phyloP scores from a whole-genome alignment of 64 coral and sea anemone species.

The Porites australiensis region DNA sequence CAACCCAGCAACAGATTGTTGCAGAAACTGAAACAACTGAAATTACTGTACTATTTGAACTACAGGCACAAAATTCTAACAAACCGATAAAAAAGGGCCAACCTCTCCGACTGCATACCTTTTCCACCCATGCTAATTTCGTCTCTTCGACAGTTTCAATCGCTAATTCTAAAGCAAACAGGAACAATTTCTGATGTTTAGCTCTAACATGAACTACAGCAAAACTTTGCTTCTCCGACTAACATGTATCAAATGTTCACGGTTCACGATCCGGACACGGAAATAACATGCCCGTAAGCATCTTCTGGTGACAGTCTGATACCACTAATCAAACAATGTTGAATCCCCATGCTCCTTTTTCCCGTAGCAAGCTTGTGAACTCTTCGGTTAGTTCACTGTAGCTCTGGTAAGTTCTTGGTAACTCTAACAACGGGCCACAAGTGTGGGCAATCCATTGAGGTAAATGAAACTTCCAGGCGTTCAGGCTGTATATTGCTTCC shows the following conservation, averaged over 20 bases:
- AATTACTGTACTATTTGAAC: not conserved
- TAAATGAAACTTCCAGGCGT: slow-evolving; percentile 51
- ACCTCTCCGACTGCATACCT: not conserved
- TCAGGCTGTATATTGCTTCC: slow-evolving; percentile 44
- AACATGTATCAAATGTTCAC: slow-evolving; percentile 17
- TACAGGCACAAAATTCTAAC: not conserved
- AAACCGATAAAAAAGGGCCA: not conserved
- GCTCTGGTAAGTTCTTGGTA: slow-evolving; percentile 41
- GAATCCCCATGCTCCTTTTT: slow-evolving; percentile 53
- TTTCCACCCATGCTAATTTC: slow-evolving; percentile 9
- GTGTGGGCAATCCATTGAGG: slow-evolving; percentile 55
- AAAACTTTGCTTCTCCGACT: slow-evolving; percentile 10
- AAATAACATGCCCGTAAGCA: not conserved
- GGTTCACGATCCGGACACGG: not conserved
- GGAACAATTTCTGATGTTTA: slow-evolving; percentile 41
- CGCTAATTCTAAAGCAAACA: slow-evolving; percentile 28
- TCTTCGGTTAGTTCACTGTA: slow-evolving; percentile 65
- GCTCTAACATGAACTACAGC: slow-evolving; percentile 42
- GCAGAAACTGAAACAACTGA: not conserved
- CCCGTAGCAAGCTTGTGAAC: slow-evolving; percentile 37
- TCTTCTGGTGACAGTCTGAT: not conserved
- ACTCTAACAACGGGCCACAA: slow-evolving; percentile 56
- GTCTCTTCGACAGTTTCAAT: slow-evolving; percentile 34
- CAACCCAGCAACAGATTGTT: not conserved
- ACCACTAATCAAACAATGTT: slow-evolving; percentile 58